Evolutionary conservation across 2,797 vertebrate genomes (phyloP), one percentile per base, ranked within the genome.

Genomic region (Malacoraja senta): DNA sequence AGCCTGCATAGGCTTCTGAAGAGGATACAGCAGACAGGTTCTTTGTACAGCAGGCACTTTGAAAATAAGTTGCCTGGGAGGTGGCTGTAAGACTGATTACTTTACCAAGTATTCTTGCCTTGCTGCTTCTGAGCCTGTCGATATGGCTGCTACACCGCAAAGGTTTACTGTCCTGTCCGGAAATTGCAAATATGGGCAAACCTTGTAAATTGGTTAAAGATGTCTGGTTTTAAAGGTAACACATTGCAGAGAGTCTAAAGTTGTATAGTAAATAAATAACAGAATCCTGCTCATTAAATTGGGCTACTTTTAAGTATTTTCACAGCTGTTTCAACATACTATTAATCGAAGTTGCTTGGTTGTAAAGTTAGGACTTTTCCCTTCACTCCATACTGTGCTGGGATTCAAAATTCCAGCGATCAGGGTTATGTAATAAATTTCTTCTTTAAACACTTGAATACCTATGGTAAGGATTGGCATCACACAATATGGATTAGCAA

Each of bases 261-360:
- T 29, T 74, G 71, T 76, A 92, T 29, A 92, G 26, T 17, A 92
- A 92, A 74, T 38, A 92, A 29, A 92, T 53, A n/a, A 19, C 26
- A 53, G 4, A 74, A 74, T 53, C 24, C 35, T 74, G 32, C 13
- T 74, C 38, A 90, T 38, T 92, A 74, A 80, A 35, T 80, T 35
- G 29, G 44, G 0, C 38, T 35, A 7, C 0, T 32, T 38, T 80
- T 80, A 38, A 19, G 79, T 80, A 80, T 80, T 80, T 80, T 3
- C 79, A 44, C 32, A 80, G 79, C 12, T 80, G 79, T 21, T 35
- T 38, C 13, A 80, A 35, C 32, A 38, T 32, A 80, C 32, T 32
- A 12, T 44, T 44, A 80, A 35, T 0, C 38, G 13, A 44, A 35
- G 12, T 17, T 21, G 38, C 32, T 32, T 0, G 79, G 32, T 44